Evolutionary conservation across 2,113 vertebrate genomes (phyloP), one percentile per base, ranked within the genome.

Genomic region (Tenebrosternarchus preto): DNA sequence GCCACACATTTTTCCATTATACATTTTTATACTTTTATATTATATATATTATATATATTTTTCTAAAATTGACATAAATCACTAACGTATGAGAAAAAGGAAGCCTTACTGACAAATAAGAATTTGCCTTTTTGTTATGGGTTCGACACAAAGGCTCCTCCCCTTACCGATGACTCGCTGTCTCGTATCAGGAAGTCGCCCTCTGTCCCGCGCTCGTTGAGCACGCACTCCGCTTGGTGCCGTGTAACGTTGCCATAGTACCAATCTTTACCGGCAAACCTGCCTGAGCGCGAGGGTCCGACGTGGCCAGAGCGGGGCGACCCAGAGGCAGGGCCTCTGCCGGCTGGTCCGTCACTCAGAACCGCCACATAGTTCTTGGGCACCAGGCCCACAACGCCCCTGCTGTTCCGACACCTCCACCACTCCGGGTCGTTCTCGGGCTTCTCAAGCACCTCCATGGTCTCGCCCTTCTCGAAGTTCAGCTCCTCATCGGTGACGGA

Each of bases 291-390:
- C 2, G 96, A 92, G 0, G 97, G 95, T 16, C 92, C 93, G 0
- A 92, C 81, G 76, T 90, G 88, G 72, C 82, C 87, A 9, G 85
- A 91, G 92, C 81, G 93, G 83, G 4, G 93, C 73, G 88, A 95
- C 91, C 82, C 29, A 0, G 82, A 66, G 24, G 85, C 16, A n/a
- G 86, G 82, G 82, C 92, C 82, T 76, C 89, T 91, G 81, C 90
- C 74, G 82, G 89, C 85, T 0, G 93, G 91, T 80, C 91, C 95
- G 66, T 96, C 96, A 0, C 91, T 95, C 87, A 97, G 81, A 84
- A 98, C 92, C 86, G 91, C 91, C 92, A 99, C 97, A 89, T 99
- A 99, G 96, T 99, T 99, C 89, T 98, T 98, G 82, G 98, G 98
- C 73, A 99, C 97, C 53, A 99, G 94, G 85, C 98, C 98, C 20